A percentile compares a stretch with the other conserved stretches of the same genome.
These are phyloP conservation scores for Sebastes itinus DNA, from an alignment of 2,797 vertebrate species.

Conservation along the genomic window DNA sequence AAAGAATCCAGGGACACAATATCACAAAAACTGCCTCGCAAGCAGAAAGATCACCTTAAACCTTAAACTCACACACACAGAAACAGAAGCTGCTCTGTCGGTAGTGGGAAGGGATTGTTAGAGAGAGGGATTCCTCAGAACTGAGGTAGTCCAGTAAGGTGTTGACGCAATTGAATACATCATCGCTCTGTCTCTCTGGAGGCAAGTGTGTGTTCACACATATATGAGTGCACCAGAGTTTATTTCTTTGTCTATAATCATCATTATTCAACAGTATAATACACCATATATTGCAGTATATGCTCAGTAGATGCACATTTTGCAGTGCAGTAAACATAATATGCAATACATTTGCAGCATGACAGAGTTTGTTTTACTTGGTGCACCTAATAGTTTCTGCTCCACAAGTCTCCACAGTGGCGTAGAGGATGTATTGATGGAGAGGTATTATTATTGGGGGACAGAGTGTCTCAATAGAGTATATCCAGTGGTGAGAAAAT, in stretches of 20 bases:
- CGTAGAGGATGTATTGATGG: conserved; percentile 42
- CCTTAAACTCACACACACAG: conserved; percentile 39
- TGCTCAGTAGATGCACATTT: background rate
- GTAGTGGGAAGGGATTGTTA: conserved; percentile 22
- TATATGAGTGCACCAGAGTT: background rate
- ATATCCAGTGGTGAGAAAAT: conserved; percentile 62
- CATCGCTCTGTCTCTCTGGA: conserved; percentile 32
- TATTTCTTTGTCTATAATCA: conserved; percentile 14
- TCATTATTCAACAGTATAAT: background rate
- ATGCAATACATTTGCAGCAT: background rate
- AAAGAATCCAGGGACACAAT: conserved; percentile 62
- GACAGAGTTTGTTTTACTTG: conserved; percentile 33
- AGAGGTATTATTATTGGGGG: conserved; percentile 53
- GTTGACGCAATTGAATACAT: conserved; percentile 50
- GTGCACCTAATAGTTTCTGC: conserved; percentile 7
- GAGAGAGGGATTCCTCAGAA: conserved; percentile 52
- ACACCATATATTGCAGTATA: background rate
- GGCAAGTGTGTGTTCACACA: conserved; percentile 25
- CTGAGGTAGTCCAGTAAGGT: conserved; percentile 46
- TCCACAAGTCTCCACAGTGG: conserved; percentile 23
- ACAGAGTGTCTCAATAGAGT: conserved; percentile 52
- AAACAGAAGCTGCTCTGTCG: conserved; percentile 39
- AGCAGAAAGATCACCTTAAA: conserved; percentile 54
- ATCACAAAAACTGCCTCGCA: conserved; percentile 45
- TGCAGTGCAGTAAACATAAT: background rate